A percentile compares a stretch with the other conserved stretches of the same genome.
Evolutionary conservation across 2,888 invertebrate species (phyloP).

Genomic region (Phytoseiulus persimilis): DNA sequence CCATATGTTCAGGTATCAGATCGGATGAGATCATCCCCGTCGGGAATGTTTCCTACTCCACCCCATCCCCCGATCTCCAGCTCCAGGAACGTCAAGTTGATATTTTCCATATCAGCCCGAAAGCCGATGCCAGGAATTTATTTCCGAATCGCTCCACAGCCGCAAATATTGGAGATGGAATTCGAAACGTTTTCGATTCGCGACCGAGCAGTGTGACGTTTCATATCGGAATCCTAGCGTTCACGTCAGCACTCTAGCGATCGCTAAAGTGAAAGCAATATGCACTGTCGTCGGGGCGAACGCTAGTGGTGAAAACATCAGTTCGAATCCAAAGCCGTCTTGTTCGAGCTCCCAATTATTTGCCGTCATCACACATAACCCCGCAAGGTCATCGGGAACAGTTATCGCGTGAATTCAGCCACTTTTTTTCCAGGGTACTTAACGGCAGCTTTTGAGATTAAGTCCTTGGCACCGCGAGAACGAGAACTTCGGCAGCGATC

Average conservation of each 20-base stretch:
- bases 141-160: neutral
- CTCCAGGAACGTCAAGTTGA: neutral
- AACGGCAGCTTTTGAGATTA: neutral
- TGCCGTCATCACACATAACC: neutral
- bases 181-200: neutral
- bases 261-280: neutral
- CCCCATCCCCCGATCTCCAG: too few relatives aligned
- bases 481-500: too few relatives aligned
- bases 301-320: neutral
- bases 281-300: neutral
- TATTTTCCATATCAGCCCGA: neutral
- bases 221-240: neutral
- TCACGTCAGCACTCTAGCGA: neutral
- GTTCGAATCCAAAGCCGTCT: neutral
- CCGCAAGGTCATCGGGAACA: neutral
- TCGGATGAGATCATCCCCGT: too few relatives aligned
- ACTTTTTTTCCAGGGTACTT: neutral
- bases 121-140: neutral
- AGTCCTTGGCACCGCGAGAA: too few relatives aligned
- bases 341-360: neutral
- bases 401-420: neutral
- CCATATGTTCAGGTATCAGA: too few relatives aligned
- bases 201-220: neutral
- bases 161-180: neutral
- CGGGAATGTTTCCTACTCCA: too few relatives aligned